Base-by-base conservation (phyloP, 2,888 invertebrate species). In the Parelbella ahira region DNA sequence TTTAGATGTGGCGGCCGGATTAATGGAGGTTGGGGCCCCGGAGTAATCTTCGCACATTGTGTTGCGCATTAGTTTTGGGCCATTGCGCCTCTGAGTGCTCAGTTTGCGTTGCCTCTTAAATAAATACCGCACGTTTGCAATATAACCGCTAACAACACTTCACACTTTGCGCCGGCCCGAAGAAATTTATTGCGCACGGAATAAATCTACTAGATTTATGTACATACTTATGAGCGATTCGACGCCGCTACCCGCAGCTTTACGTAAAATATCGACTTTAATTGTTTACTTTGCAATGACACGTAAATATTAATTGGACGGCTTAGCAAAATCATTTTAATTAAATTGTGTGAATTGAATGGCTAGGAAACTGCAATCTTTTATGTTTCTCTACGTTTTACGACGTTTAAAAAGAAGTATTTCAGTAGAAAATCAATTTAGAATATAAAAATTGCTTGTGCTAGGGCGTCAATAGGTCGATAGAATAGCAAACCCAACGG, bases 41-140 rank as follows among this genome's bases (percentile, higher is more conserved):
- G 52, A 56, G 58, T 54, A 52, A 51, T 37, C 33, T 39, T 49
- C 45, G 44, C 53, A 39, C 39, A 54, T 51, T 34, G 47, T 44
- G 51, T 33, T 21, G 47, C 55, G 58, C 77, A 82, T 84, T 84
- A 78, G 86, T 79, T 69, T 60, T 70, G 83, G 77, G 61, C 74
- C 81, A 84, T 86, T 87, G 69, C 73, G 71, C 51, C 43, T 47
- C 60, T 59, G 76, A 82, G 84, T 78, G 79, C 77, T 54, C 64
- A 65, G 72, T 76, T 76, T 72, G 70, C 74, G 62, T 65, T 66
- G 60, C 58, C 65, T 69, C 77, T 77, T 86, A 82, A 86, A 86
- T 86, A 86, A 86, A 86, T 86, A 86, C 66, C 68, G 66, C 80
- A 78, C 83, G 78, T 80, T 80, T 79, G 71, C 73, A 62, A 71